phyloP scores from a whole-genome alignment of 2,113 vertebrate genomes.

The Notarius lentiginosus region DNA sequence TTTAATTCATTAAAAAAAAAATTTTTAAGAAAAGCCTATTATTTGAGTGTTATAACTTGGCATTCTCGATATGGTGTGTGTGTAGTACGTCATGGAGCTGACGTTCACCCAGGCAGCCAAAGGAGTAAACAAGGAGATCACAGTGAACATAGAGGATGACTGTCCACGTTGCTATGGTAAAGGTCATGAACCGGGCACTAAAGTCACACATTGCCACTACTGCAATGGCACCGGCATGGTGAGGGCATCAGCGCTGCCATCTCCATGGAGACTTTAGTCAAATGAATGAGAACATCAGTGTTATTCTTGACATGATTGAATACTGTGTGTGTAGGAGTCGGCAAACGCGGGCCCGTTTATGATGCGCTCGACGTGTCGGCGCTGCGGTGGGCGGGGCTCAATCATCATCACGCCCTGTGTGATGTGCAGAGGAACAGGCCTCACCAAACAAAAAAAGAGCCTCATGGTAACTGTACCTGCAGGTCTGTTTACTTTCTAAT shows the following conservation, averaged over 20 bases:
- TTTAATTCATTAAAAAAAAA: too few species aligned
- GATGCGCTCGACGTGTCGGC: constrained; percentile 92
- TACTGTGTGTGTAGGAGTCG: constrained; percentile 78
- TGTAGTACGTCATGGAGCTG: constrained; percentile 92
- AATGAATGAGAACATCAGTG: background rate
- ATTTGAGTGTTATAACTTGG: background rate
- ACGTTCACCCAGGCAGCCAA: constrained; percentile 96
- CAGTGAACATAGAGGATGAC: constrained; percentile 80
- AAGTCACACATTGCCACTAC: constrained; percentile 84
- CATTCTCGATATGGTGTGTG: background rate
- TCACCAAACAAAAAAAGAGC: constrained; percentile 88
- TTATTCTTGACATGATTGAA: background rate
- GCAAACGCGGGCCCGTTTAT: constrained; percentile 93
- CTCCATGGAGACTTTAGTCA: background rate
- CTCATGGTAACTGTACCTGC: constrained; percentile 93
- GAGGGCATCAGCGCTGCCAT: constrained; percentile 31
- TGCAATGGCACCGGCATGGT: constrained; percentile 95
- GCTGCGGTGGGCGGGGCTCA: constrained; percentile 85
- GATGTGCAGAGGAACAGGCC: constrained; percentile 82
- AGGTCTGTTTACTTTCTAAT: constrained; percentile 70
- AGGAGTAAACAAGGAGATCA: constrained; percentile 94
- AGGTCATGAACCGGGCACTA: constrained; percentile 88
- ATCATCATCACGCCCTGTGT: constrained; percentile 82
- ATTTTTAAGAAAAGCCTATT: too few species aligned
- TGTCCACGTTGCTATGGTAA: constrained; percentile 88